Evolutionary conservation across 1,140 invertebrate species (phyloP), one percentile per base, ranked within the genome.

Genomic region (Saxidomus purpurata): DNA sequence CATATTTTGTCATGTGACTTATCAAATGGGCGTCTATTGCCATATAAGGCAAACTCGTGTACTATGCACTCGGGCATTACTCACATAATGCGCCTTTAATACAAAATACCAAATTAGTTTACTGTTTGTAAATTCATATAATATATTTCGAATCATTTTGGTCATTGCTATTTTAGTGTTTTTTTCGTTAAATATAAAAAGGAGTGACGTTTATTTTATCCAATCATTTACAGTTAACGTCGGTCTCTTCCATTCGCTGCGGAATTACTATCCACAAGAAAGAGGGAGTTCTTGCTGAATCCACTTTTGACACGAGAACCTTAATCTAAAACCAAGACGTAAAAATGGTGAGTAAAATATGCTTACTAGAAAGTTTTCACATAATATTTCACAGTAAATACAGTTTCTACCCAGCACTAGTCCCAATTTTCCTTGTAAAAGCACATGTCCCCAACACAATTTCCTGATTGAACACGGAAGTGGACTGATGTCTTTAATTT

Each of bases 11-110:
- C 76, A 79, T 52, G 76, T 79, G 76, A 52, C 67, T 52, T 55
- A 36, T 31, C 13, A 13, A 49, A 79, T 79, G 76, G 76, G 76
- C 76, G 76, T 79, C 76, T 34, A 79, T 55, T 36, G 25, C 76
- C 76, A 59, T 79, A 79, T 79, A 79, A 79, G 76, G 76, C 76
- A 79, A 79, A 79, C 76, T 79, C 76, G 31, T 79, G 47, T 79
- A 79, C 76, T 55, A 31, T 31, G 76, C 76, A 52, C 47, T 49
- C 43, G 28, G 43, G 31, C 76, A 79, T 79, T 79, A 79, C 76
- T 79, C 76, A 79, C 76, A 55, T 55, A 79, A 36, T 38, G 1
- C 67, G 38, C n/a, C 28, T 38, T 19, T 15, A 38, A 22, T 31
- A 38, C 8, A 0, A 38, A 6, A 38, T 38, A 38, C 6, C 38